Base-by-base conservation (phyloP, 2,113 vertebrate genomes). In the Chionodraco myersi region DNA sequence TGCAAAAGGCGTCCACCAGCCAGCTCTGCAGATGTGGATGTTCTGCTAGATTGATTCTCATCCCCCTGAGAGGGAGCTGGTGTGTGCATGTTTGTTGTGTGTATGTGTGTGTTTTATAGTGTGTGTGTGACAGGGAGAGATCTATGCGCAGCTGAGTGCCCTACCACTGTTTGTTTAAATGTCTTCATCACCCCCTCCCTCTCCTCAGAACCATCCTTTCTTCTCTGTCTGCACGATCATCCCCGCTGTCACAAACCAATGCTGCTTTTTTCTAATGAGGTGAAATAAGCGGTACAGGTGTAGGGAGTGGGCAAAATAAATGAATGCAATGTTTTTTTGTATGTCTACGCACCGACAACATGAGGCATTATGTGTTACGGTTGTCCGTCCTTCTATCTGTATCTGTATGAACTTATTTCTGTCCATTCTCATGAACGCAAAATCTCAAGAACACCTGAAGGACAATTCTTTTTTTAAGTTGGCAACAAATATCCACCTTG, bases 31-130 rank as follows among this genome's bases (percentile, higher is more conserved):
- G 90, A 90, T 89, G 89, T 83, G 68, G 60, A 81, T 86, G 83
- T 89, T 86, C 76, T 86, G 79, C 85, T 13, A 77, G 79, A 92
- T 75, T 90, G 82, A 85, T 72, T 89, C 63, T 82, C 72, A 70
- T 77, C 36, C 61, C 60, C 75, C 66, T n/a, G 47, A 64, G 80
- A 80, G 53, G 30, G 62, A 36, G 58, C 4, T 11, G 47, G 45
- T 26, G 26, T 54, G 66, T 76, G 18, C 36, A 18, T 57, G 47
- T 52, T 6, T 41, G 49, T 56, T 41, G 36, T 41, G 36, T 41
- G 36, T 41, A 1, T 36, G 36, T 36, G 36, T 41, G 36, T 41
- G 36, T 41, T 6, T 41, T 30, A 53, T 15, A 53, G 58, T 2
- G 59, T 11, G 59, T 58, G 56, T 58, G 76, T 41, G 60, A 75